phyloP scores from a whole-genome alignment of 2,113 vertebrate genomes.

The Haliaeetus leucogaster region DNA sequence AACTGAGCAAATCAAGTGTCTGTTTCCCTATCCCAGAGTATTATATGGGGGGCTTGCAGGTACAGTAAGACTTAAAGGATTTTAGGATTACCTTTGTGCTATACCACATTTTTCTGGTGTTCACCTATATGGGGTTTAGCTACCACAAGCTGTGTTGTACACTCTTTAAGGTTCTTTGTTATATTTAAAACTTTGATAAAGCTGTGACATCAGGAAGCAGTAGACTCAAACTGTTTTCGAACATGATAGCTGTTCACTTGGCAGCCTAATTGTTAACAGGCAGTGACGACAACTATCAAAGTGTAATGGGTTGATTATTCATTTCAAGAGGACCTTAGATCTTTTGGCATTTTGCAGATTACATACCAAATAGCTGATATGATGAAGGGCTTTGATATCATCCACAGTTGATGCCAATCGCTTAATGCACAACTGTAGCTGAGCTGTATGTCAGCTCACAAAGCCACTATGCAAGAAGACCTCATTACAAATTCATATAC shows the following conservation, averaged over 20 bases:
- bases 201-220: background rate
- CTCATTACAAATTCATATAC: background rate
- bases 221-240: background rate
- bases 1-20: background rate
- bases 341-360: background rate
- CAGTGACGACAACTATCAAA: accelerated
- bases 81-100: background rate
- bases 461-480: background rate
- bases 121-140: background rate
- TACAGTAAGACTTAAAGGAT: background rate
- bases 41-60: background rate
- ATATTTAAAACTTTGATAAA: background rate
- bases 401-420: accelerated
- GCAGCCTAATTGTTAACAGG: background rate
- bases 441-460: background rate
- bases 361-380: background rate
- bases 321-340: background rate
- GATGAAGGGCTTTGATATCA: background rate
- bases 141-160: background rate
- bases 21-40: background rate
- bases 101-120: background rate
- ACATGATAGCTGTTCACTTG: background rate
- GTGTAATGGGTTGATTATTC: background rate
- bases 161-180: background rate
- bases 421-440: background rate